Evolutionary conservation across 1,140 invertebrate species (phyloP), one percentile per base, ranked within the genome.

Genomic region (Plutomurus gul): DNA sequence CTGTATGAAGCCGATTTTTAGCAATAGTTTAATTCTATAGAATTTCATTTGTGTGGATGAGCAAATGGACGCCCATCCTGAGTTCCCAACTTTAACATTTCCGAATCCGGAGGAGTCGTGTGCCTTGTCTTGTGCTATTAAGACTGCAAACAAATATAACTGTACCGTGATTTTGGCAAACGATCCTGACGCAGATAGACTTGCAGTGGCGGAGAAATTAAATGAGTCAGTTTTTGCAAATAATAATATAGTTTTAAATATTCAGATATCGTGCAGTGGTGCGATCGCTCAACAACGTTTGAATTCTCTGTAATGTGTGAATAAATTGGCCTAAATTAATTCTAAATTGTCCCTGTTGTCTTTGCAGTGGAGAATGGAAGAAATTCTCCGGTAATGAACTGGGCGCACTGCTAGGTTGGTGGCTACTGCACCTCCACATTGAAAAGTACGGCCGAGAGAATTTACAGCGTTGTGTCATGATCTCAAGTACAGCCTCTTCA

Each of bases 101-200:
- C 98, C 98, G 0, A 99, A 99, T 89, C 98, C 98, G 1, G 98
- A 99, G 87, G 98, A 99, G 7, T 93, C 94, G 85, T 93, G 93
- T 85, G 94, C 96, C 60, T 86, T 99, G 75, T 90, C 94, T 85
- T 88, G 98, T 20, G 92, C 97, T 25, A 92, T 98, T 82, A 88
- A 92, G 86, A 92, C 93, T 13, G 98, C 98, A 0, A 90, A 96
- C 85, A 83, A 88, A 47, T 89, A 91, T 82, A 87, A 88, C 1
- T 92, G 91, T 46, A 88, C 88, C 1, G 87, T 99, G 1, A 95
- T 99, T 84, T 86, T 99, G 22, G 97, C 97, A 0, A 99, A 99
- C 88, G 98, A 99, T 88, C 98, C 98, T 11, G 98, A 99, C 88
- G 97, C 98, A 7, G 98, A 99, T 89, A 90, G 98, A 75, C 88